Conservation (phyloP, 2,113 vertebrate genomes). For the Pedionomus torquatus region DNA sequence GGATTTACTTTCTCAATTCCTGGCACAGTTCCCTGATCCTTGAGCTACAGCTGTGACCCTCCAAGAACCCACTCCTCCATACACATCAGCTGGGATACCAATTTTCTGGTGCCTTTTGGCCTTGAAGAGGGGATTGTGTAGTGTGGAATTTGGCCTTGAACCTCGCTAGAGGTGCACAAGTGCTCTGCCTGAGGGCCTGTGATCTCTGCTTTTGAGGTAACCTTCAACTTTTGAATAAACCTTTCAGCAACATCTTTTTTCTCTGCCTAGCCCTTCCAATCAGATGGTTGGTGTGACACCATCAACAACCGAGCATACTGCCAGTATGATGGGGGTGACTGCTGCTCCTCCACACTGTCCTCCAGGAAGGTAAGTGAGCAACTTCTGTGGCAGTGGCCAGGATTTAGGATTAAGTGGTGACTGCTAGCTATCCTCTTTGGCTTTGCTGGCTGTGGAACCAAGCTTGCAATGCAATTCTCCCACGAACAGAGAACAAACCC, state of each 20-base stretch:
- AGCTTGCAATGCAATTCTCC: constrained; percentile 14
- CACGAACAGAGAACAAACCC: background rate
- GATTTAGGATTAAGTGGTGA: background rate
- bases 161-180: background rate
- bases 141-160: background rate
- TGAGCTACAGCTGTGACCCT: background rate
- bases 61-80: background rate
- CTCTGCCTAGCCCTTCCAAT: constrained; percentile 88
- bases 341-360: constrained; percentile 95
- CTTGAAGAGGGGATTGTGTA: background rate
- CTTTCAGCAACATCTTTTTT: background rate
- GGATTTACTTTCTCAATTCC: background rate
- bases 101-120: background rate
- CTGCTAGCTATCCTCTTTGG: background rate
- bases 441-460: background rate
- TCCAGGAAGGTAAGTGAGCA: constrained; percentile 88
- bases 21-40: background rate
- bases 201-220: background rate
- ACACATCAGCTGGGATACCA: background rate
- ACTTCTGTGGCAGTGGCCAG: background rate
- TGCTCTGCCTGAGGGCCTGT: background rate
- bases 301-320: constrained; percentile 98
- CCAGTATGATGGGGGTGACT: constrained; percentile 96
- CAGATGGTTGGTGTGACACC: constrained; percentile 97
- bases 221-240: background rate